phyloP scores from a whole-genome alignment of 2,888 invertebrate species.

The Aphelenchoides bicaudatus region DNA sequence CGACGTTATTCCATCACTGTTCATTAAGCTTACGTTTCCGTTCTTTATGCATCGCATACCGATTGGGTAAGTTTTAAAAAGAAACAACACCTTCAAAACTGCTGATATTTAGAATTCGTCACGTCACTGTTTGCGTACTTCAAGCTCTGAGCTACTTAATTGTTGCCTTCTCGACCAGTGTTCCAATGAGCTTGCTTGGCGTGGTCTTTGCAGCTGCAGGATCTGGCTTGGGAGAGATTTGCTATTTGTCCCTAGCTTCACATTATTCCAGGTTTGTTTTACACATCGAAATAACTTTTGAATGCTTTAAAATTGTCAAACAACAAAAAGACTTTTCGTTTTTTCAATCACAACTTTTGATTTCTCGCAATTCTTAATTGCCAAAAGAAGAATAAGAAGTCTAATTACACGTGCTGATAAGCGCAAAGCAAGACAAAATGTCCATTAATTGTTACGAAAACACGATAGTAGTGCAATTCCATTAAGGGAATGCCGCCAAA shows the following conservation, averaged over 20 bases:
- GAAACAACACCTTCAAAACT: background rate
- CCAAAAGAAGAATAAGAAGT: no score
- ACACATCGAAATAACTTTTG: no score
- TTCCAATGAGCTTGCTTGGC: conserved; percentile 55
- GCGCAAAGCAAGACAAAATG: no score
- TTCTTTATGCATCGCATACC: conserved; percentile 66
- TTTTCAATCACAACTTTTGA: no score
- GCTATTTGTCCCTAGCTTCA: conserved; percentile 73
- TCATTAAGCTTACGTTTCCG: conserved; percentile 72
- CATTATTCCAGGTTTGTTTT: conserved; percentile 70
- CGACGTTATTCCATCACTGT: conserved; percentile 73
- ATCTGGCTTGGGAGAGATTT: conserved; percentile 77
- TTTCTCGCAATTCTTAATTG: no score
- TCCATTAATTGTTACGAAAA: no score
- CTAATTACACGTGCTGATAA: no score
- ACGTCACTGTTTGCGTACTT: conserved; percentile 43
- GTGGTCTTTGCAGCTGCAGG: conserved; percentile 75
- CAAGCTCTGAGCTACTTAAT: conserved; percentile 53
- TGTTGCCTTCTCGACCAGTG: conserved; percentile 52
- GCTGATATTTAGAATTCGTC: conserved; percentile 47
- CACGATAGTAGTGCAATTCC: no score
- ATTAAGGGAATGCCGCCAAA: no score
- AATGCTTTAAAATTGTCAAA: no score
- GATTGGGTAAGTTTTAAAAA: conserved; percentile 57
- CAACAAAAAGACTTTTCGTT: no score